Base-by-base conservation (phyloP, 2,113 vertebrate species). In the Otocyon megalotis region DNA sequence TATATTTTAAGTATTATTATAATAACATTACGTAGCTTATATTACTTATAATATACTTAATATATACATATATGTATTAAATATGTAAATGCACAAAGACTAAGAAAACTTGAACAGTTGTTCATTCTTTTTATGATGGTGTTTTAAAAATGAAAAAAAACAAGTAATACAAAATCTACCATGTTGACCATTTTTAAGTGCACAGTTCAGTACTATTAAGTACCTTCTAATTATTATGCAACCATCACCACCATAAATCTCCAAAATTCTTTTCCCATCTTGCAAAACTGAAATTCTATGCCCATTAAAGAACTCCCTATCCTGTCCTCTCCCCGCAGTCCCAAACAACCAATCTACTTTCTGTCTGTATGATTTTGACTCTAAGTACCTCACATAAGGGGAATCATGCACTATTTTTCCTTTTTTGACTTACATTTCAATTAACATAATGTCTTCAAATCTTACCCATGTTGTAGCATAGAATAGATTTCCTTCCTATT, bases 91-190 rank as follows among this genome's bases (percentile, higher is more conserved):
- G 76, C 88, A 83, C 5, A 65, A 88, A 67, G 56, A 89, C 13
- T 80, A 82, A 82, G 26, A 63, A 28, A 93, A 90, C 35, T 84
- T 62, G 60, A 84, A 84, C 74, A 85, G 62, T 83, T 56, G 69
- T 74, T 95, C 30, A 77, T 83, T 72, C 54, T 50, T 77, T 91
- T 76, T 90, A 96, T 22, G 17, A 63, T 12, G 82, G 28, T 48
- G 79, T 54, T 93, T 89, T 37, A 67, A 67, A 81, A 71, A 85
- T 37, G 22, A 60, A 26, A 92, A 92, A 86, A 86, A 77, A 74
- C 15, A 83, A 13, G 16, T 50, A 81, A 89, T 8, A 80, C 7
- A 43, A 86, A 82, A 71, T 71, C 24, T 76, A 69, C 10, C 63
- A 35, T 54, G 54, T 81, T 81, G 37, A 58, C 37, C 26, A 20